Conservation (phyloP, 30 jellyfish, hydroid and myxozoan genomes). For the Hydractinia echinata region DNA sequence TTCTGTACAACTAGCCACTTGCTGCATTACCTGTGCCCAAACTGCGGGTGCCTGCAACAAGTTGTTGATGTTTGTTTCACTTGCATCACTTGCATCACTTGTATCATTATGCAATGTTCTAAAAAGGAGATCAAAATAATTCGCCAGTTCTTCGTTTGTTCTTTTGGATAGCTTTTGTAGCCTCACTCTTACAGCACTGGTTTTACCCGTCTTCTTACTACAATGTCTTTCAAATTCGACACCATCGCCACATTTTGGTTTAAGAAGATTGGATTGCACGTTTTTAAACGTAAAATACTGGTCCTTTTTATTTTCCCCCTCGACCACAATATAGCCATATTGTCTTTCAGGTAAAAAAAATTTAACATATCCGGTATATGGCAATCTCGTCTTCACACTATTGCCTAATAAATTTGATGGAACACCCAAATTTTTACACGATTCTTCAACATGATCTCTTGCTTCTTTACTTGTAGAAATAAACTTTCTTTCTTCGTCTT, state of each 20-base stretch:
- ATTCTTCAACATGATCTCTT: too few species aligned
- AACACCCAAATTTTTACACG: too few species aligned
- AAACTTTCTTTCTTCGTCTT: too few species aligned
- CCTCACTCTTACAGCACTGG: not conserved
- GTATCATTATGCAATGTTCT: not conserved
- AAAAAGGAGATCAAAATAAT: not conserved
- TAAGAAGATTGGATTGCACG: not conserved
- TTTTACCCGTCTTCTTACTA: not conserved
- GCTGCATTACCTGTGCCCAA: not conserved
- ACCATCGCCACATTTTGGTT: not conserved
- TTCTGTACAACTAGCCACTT: not conserved
- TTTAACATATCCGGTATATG: too few species aligned
- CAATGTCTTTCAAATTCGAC: not conserved
- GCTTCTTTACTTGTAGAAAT: too few species aligned
- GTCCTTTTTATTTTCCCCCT: too few species aligned
- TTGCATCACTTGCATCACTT: constrained; percentile 1
- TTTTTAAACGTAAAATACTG: too few species aligned
- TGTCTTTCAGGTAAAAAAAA: too few species aligned
- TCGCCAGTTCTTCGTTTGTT: not conserved
- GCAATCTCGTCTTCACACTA: too few species aligned
- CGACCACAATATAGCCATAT: too few species aligned
- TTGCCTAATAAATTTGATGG: too few species aligned
- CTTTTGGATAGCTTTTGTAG: not conserved
- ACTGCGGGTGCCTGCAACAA: not conserved
- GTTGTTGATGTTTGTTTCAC: not conserved